These are phyloP conservation scores for Drosophila leonis DNA, from an alignment of 2,888 invertebrate species.

Conservation along the genomic window DNA sequence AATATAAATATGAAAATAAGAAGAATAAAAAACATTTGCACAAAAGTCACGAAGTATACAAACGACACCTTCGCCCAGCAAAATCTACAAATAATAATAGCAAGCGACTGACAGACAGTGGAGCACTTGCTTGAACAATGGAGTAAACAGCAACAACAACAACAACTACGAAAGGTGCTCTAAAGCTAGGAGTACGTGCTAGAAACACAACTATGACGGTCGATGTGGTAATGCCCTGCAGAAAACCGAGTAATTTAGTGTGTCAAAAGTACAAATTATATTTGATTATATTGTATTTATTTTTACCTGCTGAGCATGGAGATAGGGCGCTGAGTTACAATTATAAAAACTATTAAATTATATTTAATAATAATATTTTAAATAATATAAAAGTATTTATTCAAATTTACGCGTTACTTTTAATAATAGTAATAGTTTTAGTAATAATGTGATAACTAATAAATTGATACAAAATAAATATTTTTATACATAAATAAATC, in stretches of 20 bases:
- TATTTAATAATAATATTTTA: too few species aligned
- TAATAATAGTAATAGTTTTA: too few species aligned
- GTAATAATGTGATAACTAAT: too few species aligned
- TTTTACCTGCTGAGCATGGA: background rate
- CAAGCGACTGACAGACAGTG: conserved; percentile 19
- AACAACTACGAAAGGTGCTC: background rate
- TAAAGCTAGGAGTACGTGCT: conserved; percentile 5
- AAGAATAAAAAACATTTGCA: conserved; percentile 12
- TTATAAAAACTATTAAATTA: background rate
- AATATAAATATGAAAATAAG: conserved; percentile 1
- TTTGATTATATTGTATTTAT: conserved; percentile 10
- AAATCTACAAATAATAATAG: conserved; percentile 34
- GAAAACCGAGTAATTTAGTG: conserved; percentile 12
- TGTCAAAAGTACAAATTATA: conserved; percentile 41
- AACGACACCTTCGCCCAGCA: conserved; percentile 30
- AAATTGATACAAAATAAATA: too few species aligned
- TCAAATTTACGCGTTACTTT: too few species aligned
- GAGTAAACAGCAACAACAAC: background rate
- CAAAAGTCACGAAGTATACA: conserved; percentile 52
- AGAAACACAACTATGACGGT: conserved; percentile 5
- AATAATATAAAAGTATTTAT: too few species aligned
- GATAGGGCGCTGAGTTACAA: background rate
- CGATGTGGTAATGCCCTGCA: conserved; percentile 24
- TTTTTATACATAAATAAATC: too few species aligned
- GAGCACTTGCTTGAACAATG: conserved; percentile 21